Evolutionary conservation across 2,888 invertebrate genomes (phyloP), one percentile per base, ranked within the genome.

Genomic region (Holacanthella duospinosa): DNA sequence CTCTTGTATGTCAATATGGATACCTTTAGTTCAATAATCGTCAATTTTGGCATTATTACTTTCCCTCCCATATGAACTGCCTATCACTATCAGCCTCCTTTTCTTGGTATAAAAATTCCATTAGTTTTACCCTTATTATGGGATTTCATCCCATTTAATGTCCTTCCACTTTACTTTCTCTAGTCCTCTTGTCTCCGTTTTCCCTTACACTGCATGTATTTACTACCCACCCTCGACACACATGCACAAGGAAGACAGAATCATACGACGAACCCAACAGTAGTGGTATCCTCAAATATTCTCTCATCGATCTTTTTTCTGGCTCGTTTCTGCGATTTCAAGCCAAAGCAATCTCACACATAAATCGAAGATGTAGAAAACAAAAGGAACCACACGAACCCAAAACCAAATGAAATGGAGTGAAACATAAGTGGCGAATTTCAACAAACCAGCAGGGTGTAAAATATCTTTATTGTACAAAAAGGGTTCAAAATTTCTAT

Each of bases 121-220:
- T 48, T 48, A 48, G 48, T 48, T 48, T 48, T 48, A 9, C 21
- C 48, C 48, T 48, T 48, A 48, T 48, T 48, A 48, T 48, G 48
- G 48, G 21, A 9, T 48, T 48, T 48, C n/a, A 48, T 48, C 48
- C 36, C 48, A 21, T 48, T 48, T 48, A 48, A 48, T 48, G 48
- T 48, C 48, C n/a, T 48, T 48, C 48, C n/a, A n/a, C n/a, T n/a
- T n/a, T n/a, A n/a, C 48, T 21, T 21, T 16, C 48, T 48, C n/a
- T 48, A 9, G 36, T 36, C 36, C 36, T 36, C 36, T 36, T 36
- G 9, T 9, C 36, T 36, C 36, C 16, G 16, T 36, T 36, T 36
- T 36, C 21, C 48, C 48, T 48, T 48, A 48, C 48, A 21, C 48
- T 21, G 48, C 48, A 48, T 48, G 4, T 48, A 48, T 48, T 48